phyloP scores from a whole-genome alignment of 2,888 invertebrate genomes.

The Diaperis boleti region DNA sequence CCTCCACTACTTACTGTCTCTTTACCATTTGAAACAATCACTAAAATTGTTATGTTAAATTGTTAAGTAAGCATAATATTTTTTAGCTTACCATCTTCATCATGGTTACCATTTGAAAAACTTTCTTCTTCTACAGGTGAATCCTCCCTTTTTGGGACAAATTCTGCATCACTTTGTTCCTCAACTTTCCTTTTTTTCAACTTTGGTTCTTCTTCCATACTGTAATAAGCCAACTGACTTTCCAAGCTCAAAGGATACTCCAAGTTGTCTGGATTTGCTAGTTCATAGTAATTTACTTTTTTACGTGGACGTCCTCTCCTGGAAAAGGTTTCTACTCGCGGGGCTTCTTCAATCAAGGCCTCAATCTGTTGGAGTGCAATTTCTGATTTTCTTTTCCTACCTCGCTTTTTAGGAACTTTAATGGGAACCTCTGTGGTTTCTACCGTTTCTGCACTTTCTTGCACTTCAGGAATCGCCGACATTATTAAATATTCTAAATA shows the following conservation, averaged over 20 bases:
- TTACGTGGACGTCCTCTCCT: conserved; percentile 51
- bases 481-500: not conserved
- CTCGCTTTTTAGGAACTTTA: conserved; percentile 23
- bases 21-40: not conserved
- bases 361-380: not conserved
- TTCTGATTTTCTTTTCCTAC: conserved; percentile 30
- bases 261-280: conserved; percentile 46
- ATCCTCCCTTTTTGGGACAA: not conserved
- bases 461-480: not conserved
- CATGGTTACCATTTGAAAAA: not conserved
- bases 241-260: not conserved
- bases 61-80: not conserved
- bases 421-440: not conserved
- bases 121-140: not conserved
- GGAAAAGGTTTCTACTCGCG: conserved; percentile 33
- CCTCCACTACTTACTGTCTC: not conserved
- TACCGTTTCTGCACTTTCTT: conserved; percentile 2
- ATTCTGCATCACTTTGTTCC: not conserved
- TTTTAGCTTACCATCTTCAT: not conserved
- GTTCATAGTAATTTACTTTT: conserved; percentile 51
- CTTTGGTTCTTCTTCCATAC: conserved; percentile 9
- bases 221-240: conserved; percentile 6
- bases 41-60: too few species aligned
- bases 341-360: conserved; percentile 2
- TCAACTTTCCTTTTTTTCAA: conserved; percentile 6